Conservation (phyloP, 2,113 vertebrate species). For the Plotosus lineatus region DNA sequence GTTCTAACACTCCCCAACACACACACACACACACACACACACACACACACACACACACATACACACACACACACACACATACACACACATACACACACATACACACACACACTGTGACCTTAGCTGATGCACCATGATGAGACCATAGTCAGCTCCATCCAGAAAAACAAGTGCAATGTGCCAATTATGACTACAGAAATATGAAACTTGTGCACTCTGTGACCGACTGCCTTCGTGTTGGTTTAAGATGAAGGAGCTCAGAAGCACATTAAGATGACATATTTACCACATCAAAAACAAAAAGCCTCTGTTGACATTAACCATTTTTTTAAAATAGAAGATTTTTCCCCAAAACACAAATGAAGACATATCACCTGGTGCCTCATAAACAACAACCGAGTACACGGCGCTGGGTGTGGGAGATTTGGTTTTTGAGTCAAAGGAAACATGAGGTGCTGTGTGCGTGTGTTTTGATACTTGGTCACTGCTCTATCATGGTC, state of each 20-base stretch:
- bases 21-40: neutral
- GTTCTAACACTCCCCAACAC: neutral
- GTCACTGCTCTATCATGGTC: conserved; percentile 42
- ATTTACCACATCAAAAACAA: conserved; percentile 39
- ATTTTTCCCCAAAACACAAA: conserved; percentile 3
- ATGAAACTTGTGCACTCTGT: conserved; percentile 26
- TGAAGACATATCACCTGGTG: neutral
- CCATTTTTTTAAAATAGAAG: conserved; percentile 12
- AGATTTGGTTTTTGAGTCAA: neutral
- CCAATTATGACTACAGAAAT: conserved; percentile 16
- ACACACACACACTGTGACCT: conserved; percentile 7
- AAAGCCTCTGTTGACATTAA: conserved; percentile 15
- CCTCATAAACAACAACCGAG: neutral
- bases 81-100: neutral
- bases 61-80: neutral
- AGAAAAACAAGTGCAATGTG: conserved; percentile 3
- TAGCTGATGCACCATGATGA: conserved; percentile 19
- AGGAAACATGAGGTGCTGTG: neutral
- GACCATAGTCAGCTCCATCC: neutral
- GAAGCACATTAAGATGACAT: conserved; percentile 38
- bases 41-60: neutral
- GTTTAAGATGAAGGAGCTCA: conserved; percentile 28
- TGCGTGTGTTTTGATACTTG: conserved; percentile 38
- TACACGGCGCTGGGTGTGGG: neutral
- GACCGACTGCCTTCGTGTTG: conserved; percentile 15